These are phyloP conservation scores for Salarias fasciatus DNA, from an alignment of 2,797 vertebrate species.

Conservation along the genomic window DNA sequence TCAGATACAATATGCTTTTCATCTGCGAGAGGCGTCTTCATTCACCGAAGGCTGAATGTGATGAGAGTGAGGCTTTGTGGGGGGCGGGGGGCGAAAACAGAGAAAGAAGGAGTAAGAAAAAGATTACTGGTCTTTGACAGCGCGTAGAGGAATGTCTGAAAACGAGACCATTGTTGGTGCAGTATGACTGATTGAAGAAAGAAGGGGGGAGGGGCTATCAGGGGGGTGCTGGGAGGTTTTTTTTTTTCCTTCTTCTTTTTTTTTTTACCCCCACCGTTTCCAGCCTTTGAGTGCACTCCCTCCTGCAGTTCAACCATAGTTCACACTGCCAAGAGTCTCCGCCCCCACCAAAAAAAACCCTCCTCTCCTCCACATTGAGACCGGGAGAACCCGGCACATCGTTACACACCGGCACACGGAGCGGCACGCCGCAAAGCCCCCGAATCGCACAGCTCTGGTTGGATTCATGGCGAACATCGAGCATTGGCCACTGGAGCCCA, in stretches of 20 bases:
- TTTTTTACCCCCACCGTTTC: constrained; percentile 63
- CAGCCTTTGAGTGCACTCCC: constrained; percentile 65
- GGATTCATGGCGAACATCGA: too few relatives aligned
- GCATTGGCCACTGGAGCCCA: too few relatives aligned
- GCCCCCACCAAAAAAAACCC: constrained; percentile 22
- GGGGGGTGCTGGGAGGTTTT: constrained; percentile 47
- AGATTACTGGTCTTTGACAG: constrained; percentile 39
- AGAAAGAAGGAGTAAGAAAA: neutral
- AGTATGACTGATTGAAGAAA: constrained; percentile 49
- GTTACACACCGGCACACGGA: constrained; percentile 34
- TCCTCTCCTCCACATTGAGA: neutral
- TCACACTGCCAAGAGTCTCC: constrained; percentile 58
- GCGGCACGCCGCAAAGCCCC: too few relatives aligned
- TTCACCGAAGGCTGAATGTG: constrained; percentile 40
- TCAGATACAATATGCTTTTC: constrained; percentile 35
- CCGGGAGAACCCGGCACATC: constrained; percentile 46
- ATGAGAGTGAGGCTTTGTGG: constrained; percentile 31
- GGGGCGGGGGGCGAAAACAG: constrained; percentile 5
- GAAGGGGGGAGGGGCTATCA: neutral
- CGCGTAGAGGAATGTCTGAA: constrained; percentile 48
- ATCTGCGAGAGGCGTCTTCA: constrained; percentile 35
- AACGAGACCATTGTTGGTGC: constrained; percentile 31
- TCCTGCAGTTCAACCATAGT: constrained; percentile 68
- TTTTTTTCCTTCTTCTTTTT: too few relatives aligned
- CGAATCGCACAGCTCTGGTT: too few relatives aligned